Evolutionary conservation across 2,888 invertebrate species (phyloP).

Genomic region (Spisula subtruncata): DNA sequence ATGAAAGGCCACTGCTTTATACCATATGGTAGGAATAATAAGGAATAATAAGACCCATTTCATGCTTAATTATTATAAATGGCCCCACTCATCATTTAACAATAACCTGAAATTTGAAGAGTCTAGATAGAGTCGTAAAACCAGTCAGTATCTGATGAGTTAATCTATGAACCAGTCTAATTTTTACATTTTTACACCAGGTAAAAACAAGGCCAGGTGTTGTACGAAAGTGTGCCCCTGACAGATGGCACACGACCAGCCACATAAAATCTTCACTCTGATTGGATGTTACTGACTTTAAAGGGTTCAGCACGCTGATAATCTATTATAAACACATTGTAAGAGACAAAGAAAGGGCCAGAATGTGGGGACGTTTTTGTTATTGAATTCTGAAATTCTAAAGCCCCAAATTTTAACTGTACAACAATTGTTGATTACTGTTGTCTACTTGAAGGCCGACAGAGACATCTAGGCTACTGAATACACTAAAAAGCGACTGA

Average conservation of each 20-base stretch:
- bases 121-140: constrained; percentile 48
- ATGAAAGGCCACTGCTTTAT: constrained; percentile 9
- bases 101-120: constrained; percentile 38
- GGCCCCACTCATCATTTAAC: not conserved
- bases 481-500: not conserved
- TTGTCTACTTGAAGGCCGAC: constrained; percentile 14
- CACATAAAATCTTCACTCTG: constrained; percentile 44
- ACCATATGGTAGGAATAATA: constrained; percentile 42
- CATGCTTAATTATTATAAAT: constrained; percentile 48
- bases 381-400: constrained; percentile 26
- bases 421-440: constrained; percentile 36
- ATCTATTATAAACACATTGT: constrained; percentile 24
- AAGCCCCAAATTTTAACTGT: constrained; percentile 15
- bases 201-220: constrained; percentile 65
- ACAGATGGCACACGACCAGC: constrained; percentile 70
- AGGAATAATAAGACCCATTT: constrained; percentile 43
- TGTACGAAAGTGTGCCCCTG: constrained; percentile 69
- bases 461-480: constrained; percentile 23
- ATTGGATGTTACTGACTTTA: constrained; percentile 36
- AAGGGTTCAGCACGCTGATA: constrained; percentile 12
- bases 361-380: constrained; percentile 19
- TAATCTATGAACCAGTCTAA: constrained; percentile 50
- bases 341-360: constrained; percentile 22
- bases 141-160: constrained; percentile 51
- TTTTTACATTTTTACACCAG: constrained; percentile 53